Conservation (phyloP, 2,888 invertebrate species). For the Phyllotreta striolata region DNA sequence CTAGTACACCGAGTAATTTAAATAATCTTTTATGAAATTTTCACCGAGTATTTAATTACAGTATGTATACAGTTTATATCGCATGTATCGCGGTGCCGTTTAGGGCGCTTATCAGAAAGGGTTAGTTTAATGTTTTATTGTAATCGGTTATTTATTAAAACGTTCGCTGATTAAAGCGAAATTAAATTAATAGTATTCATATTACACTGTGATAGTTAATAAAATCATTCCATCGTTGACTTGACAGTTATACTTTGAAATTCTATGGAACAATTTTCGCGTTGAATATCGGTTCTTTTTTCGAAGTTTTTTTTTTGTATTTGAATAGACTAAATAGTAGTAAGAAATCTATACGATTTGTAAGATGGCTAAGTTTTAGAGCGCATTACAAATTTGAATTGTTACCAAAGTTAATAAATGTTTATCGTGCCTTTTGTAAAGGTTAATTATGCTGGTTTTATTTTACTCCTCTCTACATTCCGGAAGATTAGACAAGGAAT, state of each 20-base stretch:
- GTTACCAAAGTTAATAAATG: conserved; percentile 34
- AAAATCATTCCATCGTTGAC: conserved; percentile 35
- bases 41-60: too few species aligned
- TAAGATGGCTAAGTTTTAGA: too few species aligned
- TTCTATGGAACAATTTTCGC: conserved; percentile 16
- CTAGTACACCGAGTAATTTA: too few species aligned
- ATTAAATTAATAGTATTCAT: conserved; percentile 24
- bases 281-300: conserved; percentile 20
- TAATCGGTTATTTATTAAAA: too few species aligned
- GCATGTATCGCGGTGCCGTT: too few species aligned
- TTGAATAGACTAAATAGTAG: background rate
- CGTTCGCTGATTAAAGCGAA: background rate
- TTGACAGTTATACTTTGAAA: conserved; percentile 16
- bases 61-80: too few species aligned
- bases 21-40: too few species aligned
- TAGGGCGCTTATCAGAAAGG: too few species aligned
- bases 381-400: conserved; percentile 17
- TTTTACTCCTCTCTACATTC: background rate
- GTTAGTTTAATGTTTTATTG: too few species aligned
- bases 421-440: conserved; percentile 36
- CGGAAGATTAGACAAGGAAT: too few species aligned
- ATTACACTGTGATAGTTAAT: conserved; percentile 38
- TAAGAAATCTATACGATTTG: too few species aligned
- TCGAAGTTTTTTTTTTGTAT: background rate
- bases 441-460: conserved; percentile 23